Conservation (phyloP, 2,888 invertebrate species). For the Strigamia transsilvanica region DNA sequence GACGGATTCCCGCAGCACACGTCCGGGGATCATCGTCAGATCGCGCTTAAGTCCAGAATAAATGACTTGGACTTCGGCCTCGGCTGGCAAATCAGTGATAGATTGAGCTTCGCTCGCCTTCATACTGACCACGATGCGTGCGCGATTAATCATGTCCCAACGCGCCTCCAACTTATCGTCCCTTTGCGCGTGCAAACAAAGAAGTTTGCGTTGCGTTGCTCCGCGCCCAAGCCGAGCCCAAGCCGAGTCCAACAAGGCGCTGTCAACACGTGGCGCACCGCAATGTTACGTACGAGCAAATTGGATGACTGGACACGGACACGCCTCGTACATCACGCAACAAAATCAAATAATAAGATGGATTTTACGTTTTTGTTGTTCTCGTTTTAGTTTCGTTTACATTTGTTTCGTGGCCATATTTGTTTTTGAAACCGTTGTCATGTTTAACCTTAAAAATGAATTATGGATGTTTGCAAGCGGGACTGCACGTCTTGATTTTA, state of each 20-base stretch:
- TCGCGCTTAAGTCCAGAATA: conserved; percentile 37
- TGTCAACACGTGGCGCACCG: not conserved
- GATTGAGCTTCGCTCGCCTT: conserved; percentile 27
- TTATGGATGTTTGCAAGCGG: too few relatives aligned
- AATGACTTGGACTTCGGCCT: conserved; percentile 34
- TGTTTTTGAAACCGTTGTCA: too few relatives aligned
- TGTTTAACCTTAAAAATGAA: too few relatives aligned
- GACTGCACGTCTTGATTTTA: too few relatives aligned
- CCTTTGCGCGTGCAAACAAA: not conserved
- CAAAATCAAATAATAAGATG: not conserved
- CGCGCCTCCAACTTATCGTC: not conserved
- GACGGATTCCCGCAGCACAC: conserved; percentile 1
- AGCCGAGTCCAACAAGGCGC: conserved; percentile 17
- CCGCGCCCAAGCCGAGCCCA: too few relatives aligned
- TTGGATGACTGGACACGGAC: conserved; percentile 18
- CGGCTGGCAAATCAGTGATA: conserved; percentile 35
- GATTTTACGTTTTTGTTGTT: not conserved
- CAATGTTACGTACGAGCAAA: not conserved
- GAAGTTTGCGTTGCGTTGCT: too few relatives aligned
- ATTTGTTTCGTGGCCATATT: too few relatives aligned
- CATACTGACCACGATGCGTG: conserved; percentile 17
- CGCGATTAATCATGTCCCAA: conserved; percentile 17
- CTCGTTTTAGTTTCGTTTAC: too few relatives aligned
- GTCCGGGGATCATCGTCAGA: conserved; percentile 46
- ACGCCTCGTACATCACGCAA: not conserved